Evolutionary conservation across 2,888 invertebrate genomes (phyloP), one percentile per base, ranked within the genome.

Genomic region (Erebia aethiops): DNA sequence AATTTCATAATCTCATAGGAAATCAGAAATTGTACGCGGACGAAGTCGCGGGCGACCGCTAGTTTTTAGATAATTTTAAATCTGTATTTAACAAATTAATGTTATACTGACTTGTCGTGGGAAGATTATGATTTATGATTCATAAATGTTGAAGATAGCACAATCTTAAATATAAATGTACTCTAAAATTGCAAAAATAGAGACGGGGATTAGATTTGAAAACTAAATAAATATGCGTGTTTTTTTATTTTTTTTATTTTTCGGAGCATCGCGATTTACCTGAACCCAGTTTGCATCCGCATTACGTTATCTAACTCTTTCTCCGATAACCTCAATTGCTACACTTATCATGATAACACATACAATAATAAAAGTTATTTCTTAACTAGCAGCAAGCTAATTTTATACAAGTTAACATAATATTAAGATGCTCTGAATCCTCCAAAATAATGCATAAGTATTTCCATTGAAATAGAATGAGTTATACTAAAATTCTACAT

Each of bases 291-390:
- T 62, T 16, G 16, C 43, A 43, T 41, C 62, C 21, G 14, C 14
- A 21, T 21, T 57, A 62, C 8, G 46, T 14, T 49, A 62, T 62
- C 62, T 49, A 62, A 21, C 62, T 49, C 62, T 49, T 46, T 62
- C 21, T 62, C 21, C 9, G 62, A 62, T 62, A 62, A 62, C 62
- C 62, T 49, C 62, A 62, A 62, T 62, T 7, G 49, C 46, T 21
- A 49, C 4, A 49, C 16, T 62, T 62, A 62, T 62, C 62, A 49
- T 14, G 49, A 49, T 7, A 61, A 13, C 13, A 49, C 18, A 2
- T 18, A 46, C 13, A 14, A 16, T 61, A 41, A 16, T 41, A 9
- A 35, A 26, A 26, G 4, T 26, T 2, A 26, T 26, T 26, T 26
- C 26, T 26, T 35, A 35, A 7, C 35, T 35, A 26, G 21, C 3